Evolutionary conservation across 1,140 invertebrate species (phyloP), one percentile per base, ranked within the genome.

Genomic region (Bathynomus jamesi): DNA sequence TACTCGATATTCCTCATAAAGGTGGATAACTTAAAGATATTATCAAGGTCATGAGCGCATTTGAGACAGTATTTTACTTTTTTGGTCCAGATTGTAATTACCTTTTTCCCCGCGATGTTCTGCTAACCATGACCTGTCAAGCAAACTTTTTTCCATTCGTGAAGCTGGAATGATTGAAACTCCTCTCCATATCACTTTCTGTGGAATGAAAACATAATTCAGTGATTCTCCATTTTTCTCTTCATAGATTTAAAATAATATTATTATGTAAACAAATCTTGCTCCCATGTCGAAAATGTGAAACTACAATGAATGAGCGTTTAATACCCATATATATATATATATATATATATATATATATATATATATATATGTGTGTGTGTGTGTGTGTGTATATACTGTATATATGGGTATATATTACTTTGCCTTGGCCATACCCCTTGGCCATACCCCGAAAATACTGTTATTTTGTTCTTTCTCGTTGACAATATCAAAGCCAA

Each of bases 161-260:
- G 30, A 61, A 28, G 64, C 4, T 4, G 75, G 72, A 5, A 76
- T 46, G 2, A 76, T 46, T 27, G 75, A 71, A 3, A 76, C 75
- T 17, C 66, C 72, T 13, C 68, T 61, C 75, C 75, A 76, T 17
- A 76, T 27, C n/a, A 69, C 75, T n/a, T 61, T 62, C 71, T 76
- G 65, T n/a, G n/a, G n/a, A n/a, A n/a, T n/a, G n/a, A n/a, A n/a
- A n/a, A n/a, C 4, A 4, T 61, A 64, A 29, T 60, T 17, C 53
- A 61, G n/a, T 11, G 10, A 63, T 63, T 25, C 28, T 21, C 24
- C 24, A 11, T 63, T 63, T 28, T 63, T 21, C 5, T 63, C n/a
- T 21, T 8, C 28, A 63, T 63, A 21, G 5, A 63, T 63, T 63
- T 63, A 21, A 25, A 7, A 21, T 63, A 21, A 28, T 25, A 4